phyloP scores from a whole-genome alignment of 2,888 invertebrate genomes.

The Ichneumoninae sp. region DNA sequence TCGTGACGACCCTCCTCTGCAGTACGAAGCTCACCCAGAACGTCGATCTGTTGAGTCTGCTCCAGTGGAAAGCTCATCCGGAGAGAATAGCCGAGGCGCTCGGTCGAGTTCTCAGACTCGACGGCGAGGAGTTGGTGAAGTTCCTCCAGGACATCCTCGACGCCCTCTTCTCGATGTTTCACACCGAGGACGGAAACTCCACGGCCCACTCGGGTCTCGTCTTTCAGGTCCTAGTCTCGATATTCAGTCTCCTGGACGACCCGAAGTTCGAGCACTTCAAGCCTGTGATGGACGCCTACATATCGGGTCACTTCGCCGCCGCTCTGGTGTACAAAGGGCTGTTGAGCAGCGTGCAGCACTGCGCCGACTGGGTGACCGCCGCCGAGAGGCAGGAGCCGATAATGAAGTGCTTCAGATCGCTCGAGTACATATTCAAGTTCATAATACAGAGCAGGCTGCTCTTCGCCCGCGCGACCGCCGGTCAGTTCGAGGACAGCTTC shows the following conservation, averaged over 20 bases:
- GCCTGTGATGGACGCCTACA: constrained; percentile 97
- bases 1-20: constrained; percentile 93
- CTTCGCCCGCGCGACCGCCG: constrained; percentile 94
- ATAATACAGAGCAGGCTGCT: constrained; percentile 94
- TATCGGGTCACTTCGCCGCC: constrained; percentile 97
- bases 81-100: constrained; percentile 95
- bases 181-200: constrained; percentile 95
- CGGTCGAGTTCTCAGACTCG: constrained; percentile 91
- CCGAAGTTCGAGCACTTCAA: constrained; percentile 97
- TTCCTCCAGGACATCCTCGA: constrained; percentile 97
- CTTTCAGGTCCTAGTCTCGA: constrained; percentile 96
- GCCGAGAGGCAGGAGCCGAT: constrained; percentile 96
- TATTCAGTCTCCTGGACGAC: constrained; percentile 95
- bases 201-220: constrained; percentile 96
- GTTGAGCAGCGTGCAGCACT: constrained; percentile 94
- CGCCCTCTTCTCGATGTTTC: constrained; percentile 96
- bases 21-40: constrained; percentile 99
- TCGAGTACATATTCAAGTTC: constrained; percentile 96
- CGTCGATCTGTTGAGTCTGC: constrained; percentile 93
- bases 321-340: constrained; percentile 97
- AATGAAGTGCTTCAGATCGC: constrained; percentile 94
- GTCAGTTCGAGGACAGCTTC: constrained; percentile 95
- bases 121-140: constrained; percentile 95
- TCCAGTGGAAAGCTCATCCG: constrained; percentile 96
- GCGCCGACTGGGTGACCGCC: constrained; percentile 93